Base-by-base conservation (phyloP, 2,797 vertebrate genomes). In the Vultur gryphus region DNA sequence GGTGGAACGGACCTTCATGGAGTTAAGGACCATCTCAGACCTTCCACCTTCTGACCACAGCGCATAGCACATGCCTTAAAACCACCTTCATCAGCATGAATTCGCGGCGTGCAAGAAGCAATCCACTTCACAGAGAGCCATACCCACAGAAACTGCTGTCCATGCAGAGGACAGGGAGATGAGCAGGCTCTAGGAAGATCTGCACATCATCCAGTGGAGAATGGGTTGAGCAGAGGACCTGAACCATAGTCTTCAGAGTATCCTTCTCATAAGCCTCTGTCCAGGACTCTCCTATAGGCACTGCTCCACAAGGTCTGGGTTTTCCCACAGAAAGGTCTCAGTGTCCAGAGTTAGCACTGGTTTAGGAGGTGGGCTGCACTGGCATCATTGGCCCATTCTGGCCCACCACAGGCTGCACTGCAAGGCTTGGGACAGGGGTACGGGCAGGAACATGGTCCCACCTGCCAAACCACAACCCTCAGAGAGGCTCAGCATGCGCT, bases 61-160 rank as follows among this genome's bases (percentile, higher is more conserved):
- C 1, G 2, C 43, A 16, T 1, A 61, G 35, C 1, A 0, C 16
- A 1, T 52, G 19, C 62, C 59, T 58, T 41, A 20, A 87, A 76
- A 26, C 29, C 43, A 51, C 62, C 23, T 62, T 35, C 44, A 59
- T 11, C 26, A n/a, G n/a, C 18, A 33, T 4, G 23, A 84, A 52
- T 39, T 46, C 1, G 1, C 33, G 17, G 37, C 0, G 4, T 6
- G 31, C 46, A 66, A 78, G 54, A 39, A 64, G 49, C n/a, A 46
- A 57, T 19, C 15, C 29, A 7, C 29, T 13, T 5, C 49, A 10
- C 15, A 8, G 49, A 49, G 28, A 51, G 37, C 39, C 26, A 26
- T 35, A 10, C 10, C 28, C 69, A 25, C 43, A 2, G 2, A 26
- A 29, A 28, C 69, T 44, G 44, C 65, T 55, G 41, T 11, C 73